These are phyloP conservation scores for Strigamia transsilvanica DNA, from an alignment of 2,888 invertebrate species.

Conservation along the genomic window DNA sequence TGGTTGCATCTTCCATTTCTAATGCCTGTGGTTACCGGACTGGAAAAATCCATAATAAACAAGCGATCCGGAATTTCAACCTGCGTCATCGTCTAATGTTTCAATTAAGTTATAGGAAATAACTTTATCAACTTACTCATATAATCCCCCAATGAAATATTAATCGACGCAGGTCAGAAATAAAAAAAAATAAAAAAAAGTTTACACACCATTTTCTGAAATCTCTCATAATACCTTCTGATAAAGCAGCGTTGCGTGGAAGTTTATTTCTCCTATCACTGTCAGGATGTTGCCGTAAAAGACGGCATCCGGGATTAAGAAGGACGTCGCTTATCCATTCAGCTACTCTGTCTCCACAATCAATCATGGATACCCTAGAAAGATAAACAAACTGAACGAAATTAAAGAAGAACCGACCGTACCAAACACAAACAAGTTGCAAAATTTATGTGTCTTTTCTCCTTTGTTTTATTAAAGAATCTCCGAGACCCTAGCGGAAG, in stretches of 20 bases:
- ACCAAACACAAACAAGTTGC: background rate
- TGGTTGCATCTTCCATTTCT: constrained; percentile 42
- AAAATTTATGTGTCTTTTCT: background rate
- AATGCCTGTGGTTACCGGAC: constrained; percentile 49
- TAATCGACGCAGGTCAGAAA: constrained; percentile 6
- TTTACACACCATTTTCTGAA: background rate
- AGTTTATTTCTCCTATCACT: constrained; percentile 41
- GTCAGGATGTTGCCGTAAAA: constrained; percentile 58
- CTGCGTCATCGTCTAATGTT: constrained; percentile 45
- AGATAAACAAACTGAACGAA: constrained; percentile 47
- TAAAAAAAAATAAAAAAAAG: background rate
- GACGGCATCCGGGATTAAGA: constrained; percentile 69
- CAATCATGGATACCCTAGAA: constrained; percentile 73
- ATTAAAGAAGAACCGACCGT: background rate
- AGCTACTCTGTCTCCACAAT: constrained; percentile 83
- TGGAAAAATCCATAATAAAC: constrained; percentile 48
- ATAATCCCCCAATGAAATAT: constrained; percentile 21
- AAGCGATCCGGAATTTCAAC: constrained; percentile 45
- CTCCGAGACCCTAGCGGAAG: constrained; percentile 18
- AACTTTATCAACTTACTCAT: constrained; percentile 27
- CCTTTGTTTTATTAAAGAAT: constrained; percentile 15
- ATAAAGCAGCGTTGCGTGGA: constrained; percentile 5
- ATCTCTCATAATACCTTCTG: constrained; percentile 34
- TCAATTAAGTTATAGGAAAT: constrained; percentile 47
- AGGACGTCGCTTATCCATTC: constrained; percentile 82